Evolutionary conservation across 2,113 vertebrate genomes (phyloP).

Genomic region (Rhabdornis inornatus): DNA sequence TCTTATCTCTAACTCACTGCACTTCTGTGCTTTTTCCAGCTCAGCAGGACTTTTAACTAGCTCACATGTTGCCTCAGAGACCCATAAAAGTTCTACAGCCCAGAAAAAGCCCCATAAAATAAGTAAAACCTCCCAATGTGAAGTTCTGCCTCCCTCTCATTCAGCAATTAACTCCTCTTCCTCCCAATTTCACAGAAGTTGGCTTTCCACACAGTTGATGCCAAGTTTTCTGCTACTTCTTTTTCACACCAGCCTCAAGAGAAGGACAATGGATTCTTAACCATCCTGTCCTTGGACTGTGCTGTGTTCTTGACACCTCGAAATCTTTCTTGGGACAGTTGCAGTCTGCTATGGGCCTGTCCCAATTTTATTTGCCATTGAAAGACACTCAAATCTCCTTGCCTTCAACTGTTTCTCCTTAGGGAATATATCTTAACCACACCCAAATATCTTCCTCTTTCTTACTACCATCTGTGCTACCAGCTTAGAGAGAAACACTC

Average conservation of each 20-base stretch:
- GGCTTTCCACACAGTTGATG: not conserved
- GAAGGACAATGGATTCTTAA: not conserved
- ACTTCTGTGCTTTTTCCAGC: not conserved
- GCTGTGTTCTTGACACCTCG: not conserved
- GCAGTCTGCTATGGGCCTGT: not conserved
- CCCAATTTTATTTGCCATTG: not conserved
- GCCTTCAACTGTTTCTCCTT: not conserved
- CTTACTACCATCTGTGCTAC: not conserved
- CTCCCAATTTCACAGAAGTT: not conserved
- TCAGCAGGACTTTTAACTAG: constrained; percentile 1
- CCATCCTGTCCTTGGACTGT: not conserved
- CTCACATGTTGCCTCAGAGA: constrained; percentile 40
- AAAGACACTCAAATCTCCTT: not conserved
- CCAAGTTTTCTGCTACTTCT: not conserved
- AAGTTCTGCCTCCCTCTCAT: not conserved
- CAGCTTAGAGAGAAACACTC: not conserved
- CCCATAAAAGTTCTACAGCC: constrained; percentile 30
- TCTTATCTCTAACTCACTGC: constrained; percentile 25
- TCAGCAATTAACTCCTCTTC: constrained; percentile 32
- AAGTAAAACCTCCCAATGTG: constrained; percentile 49
- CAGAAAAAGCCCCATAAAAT: constrained; percentile 25
- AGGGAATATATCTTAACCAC: not conserved
- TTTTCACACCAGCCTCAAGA: not conserved
- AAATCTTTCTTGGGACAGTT: not conserved
- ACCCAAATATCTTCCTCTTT: not conserved